Conservation (phyloP, 2,113 vertebrate species). For the Pyrgilauda ruficollis region DNA sequence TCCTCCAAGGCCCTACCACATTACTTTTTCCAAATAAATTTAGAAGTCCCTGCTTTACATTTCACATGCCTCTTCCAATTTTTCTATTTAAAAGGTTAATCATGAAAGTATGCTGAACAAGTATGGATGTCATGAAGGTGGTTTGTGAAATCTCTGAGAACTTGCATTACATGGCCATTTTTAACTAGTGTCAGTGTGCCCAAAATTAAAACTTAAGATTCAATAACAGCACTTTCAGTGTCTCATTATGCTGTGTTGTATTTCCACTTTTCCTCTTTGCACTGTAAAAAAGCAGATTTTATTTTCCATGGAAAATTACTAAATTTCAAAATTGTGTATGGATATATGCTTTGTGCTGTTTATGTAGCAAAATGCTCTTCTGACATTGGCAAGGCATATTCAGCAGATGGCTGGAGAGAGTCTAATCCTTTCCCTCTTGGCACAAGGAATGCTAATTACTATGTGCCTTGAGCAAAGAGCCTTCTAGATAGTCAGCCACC, state of each 20-base stretch:
- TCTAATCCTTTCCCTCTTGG: not conserved
- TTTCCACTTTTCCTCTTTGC: not conserved
- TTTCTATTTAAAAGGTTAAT: constrained; percentile 22
- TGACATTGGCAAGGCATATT: constrained; percentile 21
- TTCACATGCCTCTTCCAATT: not conserved
- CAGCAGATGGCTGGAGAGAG: constrained; percentile 11
- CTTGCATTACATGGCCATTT: not conserved
- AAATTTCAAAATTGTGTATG: not conserved
- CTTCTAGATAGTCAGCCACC: not conserved
- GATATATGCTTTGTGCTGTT: not conserved
- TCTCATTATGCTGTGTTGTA: not conserved
- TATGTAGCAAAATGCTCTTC: constrained; percentile 5
- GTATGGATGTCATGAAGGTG: not conserved
- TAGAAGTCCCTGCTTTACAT: not conserved
- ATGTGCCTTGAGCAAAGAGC: not conserved
- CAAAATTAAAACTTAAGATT: constrained; percentile 27
- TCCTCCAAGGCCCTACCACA: not conserved
- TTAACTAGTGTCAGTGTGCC: not conserved
- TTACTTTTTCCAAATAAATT: constrained; percentile 5
- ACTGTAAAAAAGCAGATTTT: not conserved
- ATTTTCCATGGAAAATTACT: constrained; percentile 13
- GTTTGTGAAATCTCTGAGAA: constrained; percentile 16
- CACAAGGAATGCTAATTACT: not conserved
- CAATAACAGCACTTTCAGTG: not conserved
- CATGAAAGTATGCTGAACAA: not conserved